These are phyloP conservation scores for Clarias fuscus DNA, from an alignment of 2,797 vertebrate genomes.

Conservation along the genomic window DNA sequence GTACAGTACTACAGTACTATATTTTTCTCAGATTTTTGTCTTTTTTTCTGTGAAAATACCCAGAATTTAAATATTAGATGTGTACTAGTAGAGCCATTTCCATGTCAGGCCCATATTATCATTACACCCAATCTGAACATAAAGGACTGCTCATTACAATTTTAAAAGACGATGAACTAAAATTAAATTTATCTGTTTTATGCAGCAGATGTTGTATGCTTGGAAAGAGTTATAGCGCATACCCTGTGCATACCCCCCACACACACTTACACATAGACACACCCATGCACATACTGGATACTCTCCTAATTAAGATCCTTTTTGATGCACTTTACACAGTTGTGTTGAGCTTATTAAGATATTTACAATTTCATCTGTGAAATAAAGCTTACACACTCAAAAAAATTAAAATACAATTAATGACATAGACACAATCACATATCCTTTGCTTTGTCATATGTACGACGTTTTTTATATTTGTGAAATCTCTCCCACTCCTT, in stretches of 20 bases:
- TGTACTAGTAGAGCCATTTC: neutral
- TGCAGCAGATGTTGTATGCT: slow-evolving; percentile 22
- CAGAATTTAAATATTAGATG: neutral
- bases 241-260: too few relatives aligned
- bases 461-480: neutral
- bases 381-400: neutral
- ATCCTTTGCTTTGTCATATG: neutral
- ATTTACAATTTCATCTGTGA: slow-evolving; percentile 12
- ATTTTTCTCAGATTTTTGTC: neutral
- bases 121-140: neutral
- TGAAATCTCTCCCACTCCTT: neutral
- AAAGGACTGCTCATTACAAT: neutral
- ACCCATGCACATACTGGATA: neutral
- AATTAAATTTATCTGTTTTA: slow-evolving; percentile 31
- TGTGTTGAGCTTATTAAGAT: slow-evolving; percentile 39
- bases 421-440: neutral
- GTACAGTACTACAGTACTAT: neutral
- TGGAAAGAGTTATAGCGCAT: neutral
- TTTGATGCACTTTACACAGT: slow-evolving; percentile 31
- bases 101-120: neutral
- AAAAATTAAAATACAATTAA: neutral
- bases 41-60: neutral
- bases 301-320: slow-evolving; percentile 10
- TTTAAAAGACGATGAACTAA: neutral
- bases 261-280: neutral